These are phyloP conservation scores for Dysmachus trigonus DNA, from an alignment of 2,888 invertebrate species.

Conservation along the genomic window DNA sequence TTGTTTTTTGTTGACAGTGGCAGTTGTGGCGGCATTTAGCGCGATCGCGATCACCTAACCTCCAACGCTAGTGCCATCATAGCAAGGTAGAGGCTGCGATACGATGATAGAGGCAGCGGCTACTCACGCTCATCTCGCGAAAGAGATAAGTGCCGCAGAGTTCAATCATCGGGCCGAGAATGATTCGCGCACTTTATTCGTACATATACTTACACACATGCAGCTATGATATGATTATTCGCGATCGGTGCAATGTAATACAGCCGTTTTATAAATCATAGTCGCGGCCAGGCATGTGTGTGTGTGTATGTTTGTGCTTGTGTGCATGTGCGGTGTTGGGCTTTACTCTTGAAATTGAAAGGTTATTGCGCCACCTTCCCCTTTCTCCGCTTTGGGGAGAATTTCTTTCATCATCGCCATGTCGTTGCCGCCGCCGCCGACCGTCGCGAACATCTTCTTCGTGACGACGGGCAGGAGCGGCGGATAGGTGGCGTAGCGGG, in stretches of 20 bases:
- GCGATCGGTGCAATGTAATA: neutral
- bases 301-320: neutral
- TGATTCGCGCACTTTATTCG: neutral
- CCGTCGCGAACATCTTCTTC: neutral
- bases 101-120: neutral
- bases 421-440: neutral
- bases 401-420: constrained; percentile 31
- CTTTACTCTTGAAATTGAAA: constrained; percentile 27
- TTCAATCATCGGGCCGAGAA: neutral
- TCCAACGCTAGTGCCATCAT: neutral
- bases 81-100: neutral
- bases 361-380: constrained; percentile 31
- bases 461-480: neutral
- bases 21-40: neutral
- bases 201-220: neutral
- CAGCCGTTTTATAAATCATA: neutral
- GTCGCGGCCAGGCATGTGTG: neutral
- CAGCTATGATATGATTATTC: neutral
- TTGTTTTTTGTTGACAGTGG: constrained; percentile 10
- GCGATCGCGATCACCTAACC: neutral
- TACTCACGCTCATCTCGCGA: neutral
- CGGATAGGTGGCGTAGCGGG: neutral
- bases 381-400: neutral
- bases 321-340: neutral
- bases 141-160: neutral